Base-by-base conservation (phyloP, 2,113 vertebrate genomes). In the Chiloscyllium plagiosum region DNA sequence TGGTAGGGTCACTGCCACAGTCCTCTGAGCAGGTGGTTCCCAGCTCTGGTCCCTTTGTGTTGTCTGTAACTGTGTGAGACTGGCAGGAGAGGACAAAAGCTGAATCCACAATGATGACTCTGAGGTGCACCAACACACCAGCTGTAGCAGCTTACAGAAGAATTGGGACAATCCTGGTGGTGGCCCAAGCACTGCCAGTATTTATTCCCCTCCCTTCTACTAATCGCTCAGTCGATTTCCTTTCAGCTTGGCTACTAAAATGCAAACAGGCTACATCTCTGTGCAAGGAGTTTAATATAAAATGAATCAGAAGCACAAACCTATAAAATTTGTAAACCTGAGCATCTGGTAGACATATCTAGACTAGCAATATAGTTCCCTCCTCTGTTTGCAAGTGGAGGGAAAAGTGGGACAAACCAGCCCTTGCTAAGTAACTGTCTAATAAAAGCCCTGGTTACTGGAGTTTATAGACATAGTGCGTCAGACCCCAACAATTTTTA, bases 371-470 rank as follows among this genome's bases (percentile, higher is more conserved):
- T 83, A 42, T 17, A 42, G 37, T 22, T 42, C 17, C 80, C 80
- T 42, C 80, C 37, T 61, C 56, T 61, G 37, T 93, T 37, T 66
- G 61, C 17, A 7, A n/a, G 56, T 33, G 4, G 26, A n/a, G 52
- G 15, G 52, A 1, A 90, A 65, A 20, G 37, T 20, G 17, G 37
- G 80, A 19, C 17, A 47, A 83, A 83, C 37, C 37, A 83, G 42
- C 13, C 61, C 61, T 10, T 2, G 89, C 56, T 15, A 65, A 92
- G 29, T 66, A 37, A 93, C 17, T 33, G 65, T 7, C 89, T 37
- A 65, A 65, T 90, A 92, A 66, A 93, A 37, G 61, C 89, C n/a
- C 61, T n/a, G 56, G 56, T 17, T 90, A 90, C 52, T 90, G 87
- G 56, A 68, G 19, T 37, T 66, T 93, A 22, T 65, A 92, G 56